Conservation (phyloP, 2,113 vertebrate genomes). For the Oreochromis spilurus region DNA sequence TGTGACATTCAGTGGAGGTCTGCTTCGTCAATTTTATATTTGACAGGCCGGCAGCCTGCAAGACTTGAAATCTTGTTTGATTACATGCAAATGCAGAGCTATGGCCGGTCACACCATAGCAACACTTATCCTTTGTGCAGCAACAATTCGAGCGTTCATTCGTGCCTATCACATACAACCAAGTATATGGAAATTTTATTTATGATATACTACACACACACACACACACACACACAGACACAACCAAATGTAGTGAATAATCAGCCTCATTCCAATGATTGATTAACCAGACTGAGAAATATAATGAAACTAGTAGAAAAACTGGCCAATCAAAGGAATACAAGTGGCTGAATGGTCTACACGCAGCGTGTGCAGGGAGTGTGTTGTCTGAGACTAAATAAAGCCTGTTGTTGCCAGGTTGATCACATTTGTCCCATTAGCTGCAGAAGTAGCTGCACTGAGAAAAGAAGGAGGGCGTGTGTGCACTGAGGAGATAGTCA, state of each 20-base stretch:
- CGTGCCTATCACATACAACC: not conserved
- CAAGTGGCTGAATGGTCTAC: not conserved
- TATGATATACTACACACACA: not conserved
- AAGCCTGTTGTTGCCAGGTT: constrained; percentile 48
- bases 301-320: not conserved
- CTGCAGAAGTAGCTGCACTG: not conserved
- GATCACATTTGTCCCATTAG: constrained; percentile 27
- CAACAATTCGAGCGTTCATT: not conserved
- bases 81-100: not conserved
- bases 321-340: not conserved
- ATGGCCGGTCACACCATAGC: not conserved
- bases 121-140: not conserved
- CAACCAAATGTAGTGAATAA: not conserved
- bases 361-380: not conserved
- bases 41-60: not conserved
- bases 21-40: constrained; percentile 4
- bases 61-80: not conserved
- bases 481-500: not conserved
- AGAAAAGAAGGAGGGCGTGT: not conserved
- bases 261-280: not conserved
- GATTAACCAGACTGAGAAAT: not conserved
- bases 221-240: too few species aligned
- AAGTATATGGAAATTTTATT: not conserved
- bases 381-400: constrained; percentile 23
- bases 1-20: not conserved